Conservation (phyloP, 2,888 invertebrate species). For the Athetis lepigone region DNA sequence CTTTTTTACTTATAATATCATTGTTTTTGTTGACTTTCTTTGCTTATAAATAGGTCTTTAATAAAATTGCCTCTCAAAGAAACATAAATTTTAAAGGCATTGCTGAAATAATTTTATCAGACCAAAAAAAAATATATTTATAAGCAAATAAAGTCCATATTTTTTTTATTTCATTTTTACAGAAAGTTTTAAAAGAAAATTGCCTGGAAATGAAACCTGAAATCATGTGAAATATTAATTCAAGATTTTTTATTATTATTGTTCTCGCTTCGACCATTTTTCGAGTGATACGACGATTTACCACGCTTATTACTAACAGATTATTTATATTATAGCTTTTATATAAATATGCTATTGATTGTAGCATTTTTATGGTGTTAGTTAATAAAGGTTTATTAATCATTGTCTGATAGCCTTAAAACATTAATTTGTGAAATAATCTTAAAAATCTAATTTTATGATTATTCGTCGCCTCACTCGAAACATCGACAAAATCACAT, state of each 20-base stretch:
- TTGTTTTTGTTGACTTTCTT: conserved; percentile 20
- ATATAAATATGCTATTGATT: conserved; percentile 28
- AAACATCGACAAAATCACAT: conserved; percentile 59
- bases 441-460: background rate
- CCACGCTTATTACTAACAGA: background rate
- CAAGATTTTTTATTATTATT: conserved; percentile 39
- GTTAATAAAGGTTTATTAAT: background rate
- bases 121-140: conserved; percentile 7
- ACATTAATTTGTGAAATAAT: conserved; percentile 3
- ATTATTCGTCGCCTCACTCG: conserved; percentile 9
- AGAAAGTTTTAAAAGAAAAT: conserved; percentile 54
- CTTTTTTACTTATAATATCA: too few species aligned
- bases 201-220: conserved; percentile 48
- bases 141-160: conserved; percentile 22
- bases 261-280: conserved; percentile 22
- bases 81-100: too few species aligned
- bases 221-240: conserved; percentile 60
- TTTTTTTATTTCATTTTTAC: conserved; percentile 55
- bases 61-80: too few species aligned
- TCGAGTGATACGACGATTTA: conserved; percentile 1
- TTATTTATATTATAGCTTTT: conserved; percentile 20
- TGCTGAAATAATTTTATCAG: too few species aligned
- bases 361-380: conserved; percentile 12
- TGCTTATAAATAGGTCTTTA: conserved; percentile 40
- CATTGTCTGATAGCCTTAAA: background rate